Percentiles rank a stretch among this genome's conserved stretches.
phyloP scores from a whole-genome alignment of 2,113 vertebrate species.

The Myotis lucifugus region DNA sequence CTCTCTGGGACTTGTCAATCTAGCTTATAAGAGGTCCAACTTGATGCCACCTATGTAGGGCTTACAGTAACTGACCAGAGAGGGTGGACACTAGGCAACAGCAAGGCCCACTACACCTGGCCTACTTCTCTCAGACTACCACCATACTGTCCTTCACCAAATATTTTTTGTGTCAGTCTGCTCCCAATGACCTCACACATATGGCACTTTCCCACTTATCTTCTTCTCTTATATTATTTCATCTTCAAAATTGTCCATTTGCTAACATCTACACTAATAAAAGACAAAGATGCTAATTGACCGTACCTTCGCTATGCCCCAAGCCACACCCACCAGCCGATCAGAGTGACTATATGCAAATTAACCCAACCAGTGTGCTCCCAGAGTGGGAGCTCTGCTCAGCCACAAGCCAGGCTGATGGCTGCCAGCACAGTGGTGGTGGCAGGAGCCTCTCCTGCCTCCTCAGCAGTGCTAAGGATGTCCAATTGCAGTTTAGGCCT shows the following conservation, averaged over 20 bases:
- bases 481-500: too few species aligned
- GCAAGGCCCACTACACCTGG: background rate
- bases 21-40: background rate
- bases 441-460: too few species aligned
- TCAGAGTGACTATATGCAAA: too few species aligned
- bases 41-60: background rate
- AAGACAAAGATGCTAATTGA: background rate
- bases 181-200: too few species aligned
- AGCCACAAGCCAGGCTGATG: too few species aligned
- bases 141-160: background rate
- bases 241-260: background rate
- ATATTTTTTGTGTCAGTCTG: background rate
- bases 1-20: background rate
- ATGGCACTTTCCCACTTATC: background rate
- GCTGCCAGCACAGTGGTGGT: too few species aligned
- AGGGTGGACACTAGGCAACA: background rate
- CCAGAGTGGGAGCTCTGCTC: too few species aligned
- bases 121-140: background rate
- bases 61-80: background rate
- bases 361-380: too few species aligned
- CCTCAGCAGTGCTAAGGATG: too few species aligned
- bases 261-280: background rate
- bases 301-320: too few species aligned
- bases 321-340: too few species aligned
- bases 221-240: background rate